Percentiles rank a stretch among this genome's conserved stretches.
These are phyloP conservation scores for Petrocephalus sullivani DNA, from an alignment of 2,797 vertebrate species.

Conservation along the genomic window DNA sequence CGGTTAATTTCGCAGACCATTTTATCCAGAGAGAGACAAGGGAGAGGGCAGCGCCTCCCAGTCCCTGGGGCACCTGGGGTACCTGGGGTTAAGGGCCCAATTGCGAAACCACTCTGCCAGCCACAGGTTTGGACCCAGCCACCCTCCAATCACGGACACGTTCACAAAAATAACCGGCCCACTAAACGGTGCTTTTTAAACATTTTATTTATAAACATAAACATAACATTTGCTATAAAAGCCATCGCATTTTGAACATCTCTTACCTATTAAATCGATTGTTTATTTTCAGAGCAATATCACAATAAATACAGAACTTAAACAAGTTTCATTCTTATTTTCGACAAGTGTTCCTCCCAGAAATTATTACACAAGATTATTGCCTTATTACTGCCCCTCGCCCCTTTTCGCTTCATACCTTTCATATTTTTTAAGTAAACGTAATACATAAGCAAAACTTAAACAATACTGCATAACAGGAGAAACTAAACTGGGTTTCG, in stretches of 20 bases:
- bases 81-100: background rate
- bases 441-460: slow-evolving; percentile 35
- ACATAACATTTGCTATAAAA: slow-evolving; percentile 84
- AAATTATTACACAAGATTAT: slow-evolving; percentile 29
- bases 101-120: background rate
- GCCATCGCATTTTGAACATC: slow-evolving; percentile 74
- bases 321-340: slow-evolving; percentile 49
- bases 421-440: slow-evolving; percentile 41
- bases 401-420: slow-evolving; percentile 41
- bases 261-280: slow-evolving; percentile 54
- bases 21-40: background rate
- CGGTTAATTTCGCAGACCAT: background rate
- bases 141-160: background rate
- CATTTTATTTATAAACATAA: slow-evolving; percentile 98
- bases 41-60: background rate
- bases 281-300: slow-evolving; percentile 65
- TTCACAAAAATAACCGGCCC: background rate
- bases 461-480: slow-evolving; percentile 50
- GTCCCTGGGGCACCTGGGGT: background rate
- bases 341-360: slow-evolving; percentile 41
- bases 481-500: slow-evolving; percentile 22
- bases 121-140: background rate
- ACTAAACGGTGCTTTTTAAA: slow-evolving; percentile 54
- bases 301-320: slow-evolving; percentile 74
- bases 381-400: slow-evolving; percentile 35